Percentiles rank a stretch among this genome's conserved stretches.
Conservation (phyloP, 2,113 vertebrate species). For the Camelus bactrianus region DNA sequence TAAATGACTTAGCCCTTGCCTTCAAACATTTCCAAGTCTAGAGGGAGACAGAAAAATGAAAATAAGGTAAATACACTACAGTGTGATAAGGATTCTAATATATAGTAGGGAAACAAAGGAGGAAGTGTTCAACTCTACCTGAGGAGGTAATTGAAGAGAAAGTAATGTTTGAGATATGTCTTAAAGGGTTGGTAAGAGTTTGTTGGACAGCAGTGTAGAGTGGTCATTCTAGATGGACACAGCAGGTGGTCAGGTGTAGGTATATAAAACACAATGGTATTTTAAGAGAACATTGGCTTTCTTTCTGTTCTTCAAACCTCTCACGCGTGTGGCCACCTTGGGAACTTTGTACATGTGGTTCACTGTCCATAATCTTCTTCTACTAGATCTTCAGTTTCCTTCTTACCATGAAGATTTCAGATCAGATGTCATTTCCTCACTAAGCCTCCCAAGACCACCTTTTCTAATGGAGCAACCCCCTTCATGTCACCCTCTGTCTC, state of each 20-base stretch:
- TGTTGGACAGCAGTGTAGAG: background rate
- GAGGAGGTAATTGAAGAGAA: background rate
- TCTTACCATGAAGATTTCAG: background rate
- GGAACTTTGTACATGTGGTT: background rate
- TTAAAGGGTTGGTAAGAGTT: background rate
- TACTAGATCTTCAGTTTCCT: background rate
- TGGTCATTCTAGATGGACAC: background rate
- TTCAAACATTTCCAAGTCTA: background rate
- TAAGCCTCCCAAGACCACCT: background rate
- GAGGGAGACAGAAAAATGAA: background rate
- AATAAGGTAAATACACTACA: background rate
- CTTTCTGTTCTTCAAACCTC: background rate
- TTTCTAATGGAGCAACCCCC: background rate
- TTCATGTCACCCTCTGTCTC: background rate
- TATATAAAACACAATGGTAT: conserved; percentile 7
- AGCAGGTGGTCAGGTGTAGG: background rate
- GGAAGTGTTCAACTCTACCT: background rate
- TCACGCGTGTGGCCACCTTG: background rate
- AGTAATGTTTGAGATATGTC: background rate
- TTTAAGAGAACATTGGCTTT: background rate
- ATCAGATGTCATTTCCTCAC: background rate
- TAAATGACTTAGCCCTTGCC: background rate
- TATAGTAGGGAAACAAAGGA: background rate
- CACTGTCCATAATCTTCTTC: background rate
- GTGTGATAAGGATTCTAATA: background rate